Evolutionary conservation across 2,113 vertebrate genomes (phyloP), one percentile per base, ranked within the genome.

Genomic region (Fukomys damarensis): DNA sequence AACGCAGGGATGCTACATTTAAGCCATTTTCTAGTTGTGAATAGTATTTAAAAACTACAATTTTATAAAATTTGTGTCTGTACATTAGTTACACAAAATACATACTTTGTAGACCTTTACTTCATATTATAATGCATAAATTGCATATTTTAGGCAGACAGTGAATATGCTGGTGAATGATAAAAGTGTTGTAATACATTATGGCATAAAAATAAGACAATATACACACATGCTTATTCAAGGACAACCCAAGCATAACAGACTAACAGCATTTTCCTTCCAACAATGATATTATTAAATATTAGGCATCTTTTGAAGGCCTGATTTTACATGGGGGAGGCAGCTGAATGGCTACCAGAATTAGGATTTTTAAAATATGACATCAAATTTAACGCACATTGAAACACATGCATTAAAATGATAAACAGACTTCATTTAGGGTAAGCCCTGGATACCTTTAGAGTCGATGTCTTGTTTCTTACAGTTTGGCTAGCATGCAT

Each of bases 21-120:
- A 98, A 85, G 98, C 92, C 93, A 97, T 94, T 97, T 97, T 94
- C 97, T 98, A 98, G 98, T 93, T 96, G 96, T 98, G 98, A 98
- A 94, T 98, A 98, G 98, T 98, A 98, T 74, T 63, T 96, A 94
- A 96, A 99, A 99, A 99, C 99, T 99, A 99, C 99, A 99, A 99
- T 99, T 99, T 99, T 99, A 99, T 99, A 99, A 99, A 99, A 99
- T 98, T 99, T 99, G 99, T 99, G 99, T 99, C 99, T 99, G 99
- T 99, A 99, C 99, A 99, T 99, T 99, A 99, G 99, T 99, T 99
- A 99, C 99, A 99, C 99, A 99, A 99, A 99, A 99, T 97, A 98
- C 99, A 99, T 99, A 99, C 99, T 99, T 99, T 99, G 99, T 99
- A 98, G 98, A 99, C 98, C 99, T 99, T 99, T 99, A 99, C 99